Evolutionary conservation across 2,888 invertebrate genomes (phyloP), one percentile per base, ranked within the genome.

Genomic region (Colletes collaris): DNA sequence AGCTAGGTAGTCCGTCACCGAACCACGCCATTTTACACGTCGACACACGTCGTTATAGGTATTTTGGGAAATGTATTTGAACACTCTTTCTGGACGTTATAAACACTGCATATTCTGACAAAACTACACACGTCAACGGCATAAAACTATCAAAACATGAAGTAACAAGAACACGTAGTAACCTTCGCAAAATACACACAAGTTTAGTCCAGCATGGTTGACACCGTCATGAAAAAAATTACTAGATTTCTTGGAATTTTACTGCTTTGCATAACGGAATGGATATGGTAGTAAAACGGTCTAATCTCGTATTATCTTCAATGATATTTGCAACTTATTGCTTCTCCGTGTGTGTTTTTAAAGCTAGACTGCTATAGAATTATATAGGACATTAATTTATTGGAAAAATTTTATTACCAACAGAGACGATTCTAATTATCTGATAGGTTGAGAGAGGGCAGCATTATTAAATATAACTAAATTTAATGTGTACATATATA

Each of bases 11-110:
- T 68, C 92, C 90, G 58, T 92, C 92, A 60, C 91, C 92, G 85
- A 93, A 92, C 93, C 93, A 93, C 91, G 93, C 92, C 93, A 93
- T 93, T 92, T 90, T 89, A 89, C 91, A 89, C 90, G 89, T 91
- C 89, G 86, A 90, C 89, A 88, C 46, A 70, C 63, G 64, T 53
- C 59, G 70, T 59, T 68, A 58, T 19, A 60, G 27, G 49, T 55
- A 66, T 73, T 59, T 55, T 84, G 74, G 16, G 44, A 70, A 6
- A 60, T 73, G 35, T 72, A 69, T n/a, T 60, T 53, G 65, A 74
- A 56, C 76, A 76, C 76, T 53, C 13, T 40, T 62, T 53, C 56
- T 27, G 27, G 44, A 56, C 27, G 66, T 83, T 77, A 80, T 37
- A 59, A 58, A 6, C 56, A 60, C 71, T 46, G 73, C 81, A 82